phyloP scores from a whole-genome alignment of 2,888 invertebrate species.

The Aplocera efformata region DNA sequence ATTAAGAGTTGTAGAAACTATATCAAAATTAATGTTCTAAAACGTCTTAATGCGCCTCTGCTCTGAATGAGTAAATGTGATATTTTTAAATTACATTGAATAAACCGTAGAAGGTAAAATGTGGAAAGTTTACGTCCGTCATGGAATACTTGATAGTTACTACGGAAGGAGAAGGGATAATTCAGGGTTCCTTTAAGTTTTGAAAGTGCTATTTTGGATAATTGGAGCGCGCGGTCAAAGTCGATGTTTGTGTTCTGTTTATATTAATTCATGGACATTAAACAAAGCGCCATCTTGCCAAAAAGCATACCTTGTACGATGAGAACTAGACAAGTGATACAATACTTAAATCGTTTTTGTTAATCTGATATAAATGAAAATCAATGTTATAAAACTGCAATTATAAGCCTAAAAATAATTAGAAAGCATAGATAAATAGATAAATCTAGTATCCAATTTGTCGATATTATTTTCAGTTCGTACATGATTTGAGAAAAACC shows the following conservation, averaged over 20 bases:
- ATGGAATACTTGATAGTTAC: not conserved
- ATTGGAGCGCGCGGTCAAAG: not conserved
- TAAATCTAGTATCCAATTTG: too few relatives aligned
- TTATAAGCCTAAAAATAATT: too few relatives aligned
- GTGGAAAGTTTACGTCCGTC: conserved; percentile 7
- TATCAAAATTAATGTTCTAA: not conserved
- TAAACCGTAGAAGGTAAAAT: conserved; percentile 2
- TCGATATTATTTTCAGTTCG: too few relatives aligned
- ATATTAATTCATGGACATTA: not conserved
- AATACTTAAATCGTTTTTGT: too few relatives aligned
- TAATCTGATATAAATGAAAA: too few relatives aligned
- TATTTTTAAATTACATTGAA: conserved; percentile 22
- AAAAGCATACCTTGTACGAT: too few relatives aligned
- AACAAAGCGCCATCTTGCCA: too few relatives aligned
- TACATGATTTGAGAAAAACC: too few relatives aligned
- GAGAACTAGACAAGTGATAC: too few relatives aligned
- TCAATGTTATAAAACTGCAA: too few relatives aligned
- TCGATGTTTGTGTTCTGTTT: not conserved
- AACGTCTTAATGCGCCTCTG: conserved; percentile 8
- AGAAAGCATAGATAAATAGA: too few relatives aligned
- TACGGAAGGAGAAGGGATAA: conserved; percentile 4
- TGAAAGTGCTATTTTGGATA: conserved; percentile 5
- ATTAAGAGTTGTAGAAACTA: too few relatives aligned
- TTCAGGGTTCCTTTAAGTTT: conserved; percentile 4
- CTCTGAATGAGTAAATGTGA: conserved; percentile 17